These are phyloP conservation scores for Actinia tenebrosa DNA, from an alignment of 64 coral and sea anemone genomes.

Conservation along the genomic window DNA sequence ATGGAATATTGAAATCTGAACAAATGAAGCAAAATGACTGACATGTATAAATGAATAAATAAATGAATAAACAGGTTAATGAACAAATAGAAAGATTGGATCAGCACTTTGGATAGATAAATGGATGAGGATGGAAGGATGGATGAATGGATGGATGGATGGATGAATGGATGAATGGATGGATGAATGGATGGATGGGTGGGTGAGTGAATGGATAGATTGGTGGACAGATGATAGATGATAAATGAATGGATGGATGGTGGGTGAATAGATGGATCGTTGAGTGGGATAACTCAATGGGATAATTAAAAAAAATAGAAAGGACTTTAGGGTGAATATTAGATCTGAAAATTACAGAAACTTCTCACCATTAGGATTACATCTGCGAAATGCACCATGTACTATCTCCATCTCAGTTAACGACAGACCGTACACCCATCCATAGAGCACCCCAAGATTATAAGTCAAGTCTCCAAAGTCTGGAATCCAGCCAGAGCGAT, in stretches of 20 bases:
- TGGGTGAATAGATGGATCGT: neutral
- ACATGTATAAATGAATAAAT: neutral
- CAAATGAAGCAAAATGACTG: neutral
- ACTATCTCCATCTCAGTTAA: constrained; percentile 99
- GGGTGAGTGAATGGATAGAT: neutral
- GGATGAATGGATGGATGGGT: neutral
- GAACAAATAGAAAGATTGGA: neutral
- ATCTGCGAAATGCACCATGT: constrained; percentile 94
- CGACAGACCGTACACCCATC: constrained; percentile 94
- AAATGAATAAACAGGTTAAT: neutral
- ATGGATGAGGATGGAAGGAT: neutral
- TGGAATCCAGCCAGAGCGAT: constrained; percentile 87
- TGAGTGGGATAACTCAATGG: no score
- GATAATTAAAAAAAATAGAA: no score
- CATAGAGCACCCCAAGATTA: constrained; percentile 86
- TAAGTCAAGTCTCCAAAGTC: constrained; percentile 97
- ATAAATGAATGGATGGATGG: no score
- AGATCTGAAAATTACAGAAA: neutral
- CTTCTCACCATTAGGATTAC: constrained; percentile 87
- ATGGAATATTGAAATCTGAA: neutral
- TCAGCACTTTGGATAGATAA: neutral
- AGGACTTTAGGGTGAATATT: no score
- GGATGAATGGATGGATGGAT: neutral
- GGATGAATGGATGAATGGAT: neutral
- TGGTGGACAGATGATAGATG: neutral